Percentiles rank a stretch among this genome's conserved stretches.
Conservation (phyloP, 23 tunicate species). For the Styela plicata region DNA sequence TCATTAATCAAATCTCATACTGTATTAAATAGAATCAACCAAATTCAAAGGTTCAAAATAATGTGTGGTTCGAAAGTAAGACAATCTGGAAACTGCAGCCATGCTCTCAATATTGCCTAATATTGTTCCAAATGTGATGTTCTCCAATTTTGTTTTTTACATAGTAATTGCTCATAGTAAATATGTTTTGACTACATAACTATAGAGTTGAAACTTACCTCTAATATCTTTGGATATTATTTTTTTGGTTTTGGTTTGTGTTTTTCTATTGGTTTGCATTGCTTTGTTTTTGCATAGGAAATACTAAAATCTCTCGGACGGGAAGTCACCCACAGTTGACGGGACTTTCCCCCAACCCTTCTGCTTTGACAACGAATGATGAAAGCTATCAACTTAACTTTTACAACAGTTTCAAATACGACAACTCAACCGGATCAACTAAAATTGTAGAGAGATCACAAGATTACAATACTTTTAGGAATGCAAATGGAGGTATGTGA, state of each 20-base stretch:
- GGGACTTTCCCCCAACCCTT: slow-evolving; percentile 30
- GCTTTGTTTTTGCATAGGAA: slow-evolving; percentile 19
- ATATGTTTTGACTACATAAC: background rate
- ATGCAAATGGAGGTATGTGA: background rate
- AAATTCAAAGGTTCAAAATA: background rate
- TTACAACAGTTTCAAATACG: slow-evolving; percentile 44
- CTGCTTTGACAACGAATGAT: background rate
- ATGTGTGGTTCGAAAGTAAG: background rate
- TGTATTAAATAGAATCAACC: no score
- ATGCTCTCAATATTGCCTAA: background rate
- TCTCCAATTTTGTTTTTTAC: no score
- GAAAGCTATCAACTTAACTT: slow-evolving; percentile 28
- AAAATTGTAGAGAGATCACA: slow-evolving; percentile 17
- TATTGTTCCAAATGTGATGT: background rate
- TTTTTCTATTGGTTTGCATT: slow-evolving; percentile 8
- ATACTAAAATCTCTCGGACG: slow-evolving; percentile 17
- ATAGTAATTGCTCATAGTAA: no score
- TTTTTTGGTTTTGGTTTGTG: background rate
- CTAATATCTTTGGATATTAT: slow-evolving; percentile 3
- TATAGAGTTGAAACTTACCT: background rate
- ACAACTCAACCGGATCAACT: slow-evolving; percentile 37
- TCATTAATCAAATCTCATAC: no score
- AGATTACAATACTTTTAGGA: background rate
- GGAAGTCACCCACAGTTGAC: slow-evolving; percentile 38
- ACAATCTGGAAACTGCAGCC: background rate